These are phyloP conservation scores for Sinhomidia bicolor DNA, from an alignment of 2,888 invertebrate genomes.

Conservation along the genomic window DNA sequence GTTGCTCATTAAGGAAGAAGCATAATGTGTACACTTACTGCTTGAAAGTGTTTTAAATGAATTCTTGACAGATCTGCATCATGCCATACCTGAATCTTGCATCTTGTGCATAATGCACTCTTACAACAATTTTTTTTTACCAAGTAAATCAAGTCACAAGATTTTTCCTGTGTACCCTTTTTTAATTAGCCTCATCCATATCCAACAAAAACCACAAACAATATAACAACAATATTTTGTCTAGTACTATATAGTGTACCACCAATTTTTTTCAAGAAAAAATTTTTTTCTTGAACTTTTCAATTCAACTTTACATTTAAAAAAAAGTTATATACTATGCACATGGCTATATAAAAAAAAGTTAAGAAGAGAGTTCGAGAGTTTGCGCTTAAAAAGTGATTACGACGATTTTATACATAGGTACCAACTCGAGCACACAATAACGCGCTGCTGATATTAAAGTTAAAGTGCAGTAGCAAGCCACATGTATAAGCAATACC, in stretches of 20 bases:
- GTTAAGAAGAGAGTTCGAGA: conserved; percentile 39
- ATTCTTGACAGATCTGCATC: too few species aligned
- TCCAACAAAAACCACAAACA: conserved; percentile 39
- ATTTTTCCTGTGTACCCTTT: neutral
- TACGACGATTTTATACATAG: conserved; percentile 47
- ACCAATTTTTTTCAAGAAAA: too few species aligned
- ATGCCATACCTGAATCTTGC: too few species aligned
- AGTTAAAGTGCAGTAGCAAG: conserved; percentile 29
- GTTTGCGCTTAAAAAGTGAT: conserved; percentile 53
- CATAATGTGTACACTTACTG: neutral
- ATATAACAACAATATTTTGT: conserved; percentile 31
- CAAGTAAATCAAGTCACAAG: neutral
- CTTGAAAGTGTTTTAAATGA: too few species aligned
- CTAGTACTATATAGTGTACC: too few species aligned
- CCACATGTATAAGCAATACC: neutral
- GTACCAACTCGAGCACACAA: neutral
- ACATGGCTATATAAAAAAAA: neutral
- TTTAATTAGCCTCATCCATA: conserved; percentile 47
- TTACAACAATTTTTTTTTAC: neutral
- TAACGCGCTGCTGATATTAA: neutral
- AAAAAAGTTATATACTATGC: neutral
- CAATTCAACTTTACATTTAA: neutral
- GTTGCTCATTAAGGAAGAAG: neutral
- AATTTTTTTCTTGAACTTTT: conserved; percentile 29
- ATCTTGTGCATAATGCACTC: neutral